A percentile compares a stretch with the other conserved stretches of the same genome.
phyloP scores from a whole-genome alignment of 53 echinoderm and acorn worm genomes.

The Henricia sp. region DNA sequence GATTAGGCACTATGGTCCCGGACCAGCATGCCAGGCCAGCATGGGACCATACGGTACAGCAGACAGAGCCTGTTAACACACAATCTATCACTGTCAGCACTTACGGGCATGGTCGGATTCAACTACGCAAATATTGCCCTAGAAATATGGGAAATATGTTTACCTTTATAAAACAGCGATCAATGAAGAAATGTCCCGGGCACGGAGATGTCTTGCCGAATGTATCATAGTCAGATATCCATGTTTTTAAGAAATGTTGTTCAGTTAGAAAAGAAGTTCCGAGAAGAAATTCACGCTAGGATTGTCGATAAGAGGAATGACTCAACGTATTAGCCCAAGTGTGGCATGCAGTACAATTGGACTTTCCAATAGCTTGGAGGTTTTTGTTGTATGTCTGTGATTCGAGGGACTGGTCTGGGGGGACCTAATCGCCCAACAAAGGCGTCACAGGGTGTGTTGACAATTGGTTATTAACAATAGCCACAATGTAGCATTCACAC shows the following conservation, averaged over 20 bases:
- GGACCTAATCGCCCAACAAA: slow-evolving; percentile 57
- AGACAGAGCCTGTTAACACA: slow-evolving; percentile 35
- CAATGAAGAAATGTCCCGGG: not conserved
- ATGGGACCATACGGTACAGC: too few relatives aligned
- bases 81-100: slow-evolving; percentile 46
- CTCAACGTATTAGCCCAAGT: slow-evolving; percentile 20
- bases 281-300: not conserved
- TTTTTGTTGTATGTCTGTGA: slow-evolving; percentile 18
- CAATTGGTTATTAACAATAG: slow-evolving; percentile 62
- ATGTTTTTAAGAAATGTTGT: not conserved
- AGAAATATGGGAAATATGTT: slow-evolving; percentile 46
- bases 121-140: slow-evolving; percentile 37
- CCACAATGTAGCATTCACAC: slow-evolving; percentile 53
- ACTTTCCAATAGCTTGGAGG: not conserved
- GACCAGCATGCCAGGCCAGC: slow-evolving; percentile 11
- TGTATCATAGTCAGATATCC: slow-evolving; percentile 44
- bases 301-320: slow-evolving; percentile 2
- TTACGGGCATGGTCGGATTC: not conserved
- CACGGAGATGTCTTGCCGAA: not conserved
- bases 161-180: slow-evolving; percentile 48
- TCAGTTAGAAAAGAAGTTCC: not conserved
- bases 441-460: slow-evolving; percentile 25
- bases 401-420: slow-evolving; percentile 21
- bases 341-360: slow-evolving; percentile 21
- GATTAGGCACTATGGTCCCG: slow-evolving; percentile 22